A percentile compares a stretch with the other conserved stretches of the same genome.
Conservation (phyloP, 2,113 vertebrate species). For the Cinclus cinclus region DNA sequence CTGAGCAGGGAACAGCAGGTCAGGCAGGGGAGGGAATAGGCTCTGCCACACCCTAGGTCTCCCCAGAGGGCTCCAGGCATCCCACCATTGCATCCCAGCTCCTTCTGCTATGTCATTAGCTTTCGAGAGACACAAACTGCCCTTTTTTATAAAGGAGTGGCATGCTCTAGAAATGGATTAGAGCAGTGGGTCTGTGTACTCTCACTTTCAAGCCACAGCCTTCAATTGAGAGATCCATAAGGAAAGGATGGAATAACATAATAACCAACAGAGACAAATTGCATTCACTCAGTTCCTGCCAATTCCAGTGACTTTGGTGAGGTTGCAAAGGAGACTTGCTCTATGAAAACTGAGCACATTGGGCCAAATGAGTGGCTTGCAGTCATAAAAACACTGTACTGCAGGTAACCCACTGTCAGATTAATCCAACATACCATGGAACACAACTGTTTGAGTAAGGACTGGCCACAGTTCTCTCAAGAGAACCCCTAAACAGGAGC, state of each 20-base stretch:
- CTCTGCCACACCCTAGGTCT: neutral
- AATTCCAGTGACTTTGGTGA: neutral
- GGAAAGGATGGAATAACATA: neutral
- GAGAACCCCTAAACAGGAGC: neutral
- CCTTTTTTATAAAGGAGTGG: neutral
- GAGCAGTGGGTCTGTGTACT: neutral
- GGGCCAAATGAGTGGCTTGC: neutral
- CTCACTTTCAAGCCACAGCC: neutral
- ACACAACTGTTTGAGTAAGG: neutral
- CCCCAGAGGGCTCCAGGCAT: neutral
- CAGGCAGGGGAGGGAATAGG: neutral
- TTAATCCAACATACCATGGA: neutral
- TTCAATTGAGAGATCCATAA: neutral
- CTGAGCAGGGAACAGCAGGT: neutral
- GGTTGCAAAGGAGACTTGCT: neutral
- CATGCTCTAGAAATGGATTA: neutral
- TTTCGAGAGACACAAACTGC: neutral
- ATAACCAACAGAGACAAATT: neutral
- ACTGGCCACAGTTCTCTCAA: neutral
- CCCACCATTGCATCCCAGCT: neutral
- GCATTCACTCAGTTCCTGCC: neutral
- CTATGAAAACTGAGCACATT: rapidly evolving
- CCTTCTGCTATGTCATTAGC: neutral
- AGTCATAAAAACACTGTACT: neutral
- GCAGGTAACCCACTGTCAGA: neutral